These are phyloP conservation scores for Nemapogon koenigi DNA, from an alignment of 2,888 invertebrate genomes.

Conservation along the genomic window DNA sequence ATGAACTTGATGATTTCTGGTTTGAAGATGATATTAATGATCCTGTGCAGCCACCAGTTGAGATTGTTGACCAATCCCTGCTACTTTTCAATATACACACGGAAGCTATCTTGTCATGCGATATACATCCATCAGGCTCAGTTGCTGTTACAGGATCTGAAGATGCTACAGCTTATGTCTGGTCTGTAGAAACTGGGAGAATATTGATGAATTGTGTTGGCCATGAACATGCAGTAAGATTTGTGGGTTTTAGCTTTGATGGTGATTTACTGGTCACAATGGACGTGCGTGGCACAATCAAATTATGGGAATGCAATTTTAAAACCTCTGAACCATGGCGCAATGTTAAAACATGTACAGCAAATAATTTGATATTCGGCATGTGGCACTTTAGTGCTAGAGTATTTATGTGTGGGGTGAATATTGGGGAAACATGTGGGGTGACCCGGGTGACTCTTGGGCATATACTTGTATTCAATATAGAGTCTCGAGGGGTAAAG, in stretches of 20 bases:
- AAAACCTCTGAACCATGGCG: conserved; percentile 48
- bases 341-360: conserved; percentile 82
- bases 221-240: conserved; percentile 88
- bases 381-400: conserved; percentile 86
- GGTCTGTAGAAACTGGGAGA: conserved; percentile 74
- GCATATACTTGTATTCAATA: conserved; percentile 90
- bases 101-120: conserved; percentile 74
- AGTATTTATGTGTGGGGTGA: conserved; percentile 82
- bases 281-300: conserved; percentile 85
- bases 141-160: conserved; percentile 88
- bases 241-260: conserved; percentile 82
- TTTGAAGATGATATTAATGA: conserved; percentile 48
- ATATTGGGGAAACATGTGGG: too few relatives aligned
- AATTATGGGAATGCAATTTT: conserved; percentile 73
- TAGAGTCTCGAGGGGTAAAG: conserved; percentile 84
- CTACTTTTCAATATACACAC: conserved; percentile 70
- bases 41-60: too few relatives aligned
- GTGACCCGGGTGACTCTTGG: too few relatives aligned
- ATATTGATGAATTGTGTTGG: conserved; percentile 72
- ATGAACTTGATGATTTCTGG: conserved; percentile 28
- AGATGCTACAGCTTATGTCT: conserved; percentile 90
- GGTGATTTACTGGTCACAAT: conserved; percentile 82
- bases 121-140: conserved; percentile 70
- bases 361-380: conserved; percentile 82
- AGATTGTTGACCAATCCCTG: conserved; percentile 66